phyloP scores from a whole-genome alignment of 2,888 invertebrate species.

The Silvanus unidentatus region DNA sequence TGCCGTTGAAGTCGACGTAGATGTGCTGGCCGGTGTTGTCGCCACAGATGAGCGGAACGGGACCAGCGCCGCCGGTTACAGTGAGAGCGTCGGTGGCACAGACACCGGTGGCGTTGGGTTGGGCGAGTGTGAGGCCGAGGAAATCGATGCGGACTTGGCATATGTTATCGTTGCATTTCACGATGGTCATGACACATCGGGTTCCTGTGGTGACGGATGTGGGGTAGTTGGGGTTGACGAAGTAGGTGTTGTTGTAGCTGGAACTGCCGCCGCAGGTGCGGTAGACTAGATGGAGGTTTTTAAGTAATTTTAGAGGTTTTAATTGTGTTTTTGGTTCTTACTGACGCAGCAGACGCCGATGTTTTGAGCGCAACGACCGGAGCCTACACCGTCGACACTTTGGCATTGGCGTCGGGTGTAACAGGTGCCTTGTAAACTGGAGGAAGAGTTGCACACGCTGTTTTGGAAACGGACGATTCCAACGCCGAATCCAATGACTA shows the following conservation, averaged over 20 bases:
- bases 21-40: conserved; percentile 73
- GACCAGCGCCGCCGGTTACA: conserved; percentile 61
- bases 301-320: conserved; percentile 2
- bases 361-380: conserved; percentile 65
- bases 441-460: conserved; percentile 60
- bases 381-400: conserved; percentile 63
- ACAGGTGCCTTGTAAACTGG: conserved; percentile 68
- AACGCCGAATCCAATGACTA: conserved; percentile 24
- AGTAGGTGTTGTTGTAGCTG: conserved; percentile 74
- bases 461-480: conserved; percentile 72
- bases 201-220: conserved; percentile 59
- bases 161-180: conserved; percentile 59
- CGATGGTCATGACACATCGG: conserved; percentile 64
- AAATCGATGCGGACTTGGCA: conserved; percentile 76
- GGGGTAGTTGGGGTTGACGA: conserved; percentile 71
- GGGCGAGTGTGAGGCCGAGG: conserved; percentile 61
- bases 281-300: conserved; percentile 52
- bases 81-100: conserved; percentile 65
- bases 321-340: conserved; percentile 48
- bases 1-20: conserved; percentile 67
- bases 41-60: conserved; percentile 71
- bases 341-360: conserved; percentile 80
- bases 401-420: conserved; percentile 70
- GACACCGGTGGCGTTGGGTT: conserved; percentile 64
- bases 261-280: conserved; percentile 61